A percentile compares a stretch with the other conserved stretches of the same genome.
phyloP scores from a whole-genome alignment of 2,888 invertebrate genomes.

The Noctuana brunneofusca region DNA sequence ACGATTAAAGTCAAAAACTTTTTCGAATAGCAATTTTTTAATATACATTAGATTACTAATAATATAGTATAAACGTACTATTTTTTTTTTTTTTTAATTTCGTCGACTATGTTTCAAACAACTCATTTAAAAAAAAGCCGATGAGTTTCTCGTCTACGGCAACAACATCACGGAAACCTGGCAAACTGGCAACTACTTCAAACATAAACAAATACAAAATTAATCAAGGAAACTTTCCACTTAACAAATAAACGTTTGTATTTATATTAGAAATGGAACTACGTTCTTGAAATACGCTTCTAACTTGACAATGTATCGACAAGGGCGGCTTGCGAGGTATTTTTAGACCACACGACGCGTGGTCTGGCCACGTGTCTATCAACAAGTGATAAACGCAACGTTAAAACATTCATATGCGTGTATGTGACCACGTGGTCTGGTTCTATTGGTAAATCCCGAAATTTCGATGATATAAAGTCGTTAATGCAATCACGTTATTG shows the following conservation, averaged over 20 bases:
- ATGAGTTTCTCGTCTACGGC: too few species aligned
- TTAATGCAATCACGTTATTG: not conserved
- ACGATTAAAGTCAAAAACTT: too few species aligned
- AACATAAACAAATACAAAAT: not conserved
- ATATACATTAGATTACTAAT: too few species aligned
- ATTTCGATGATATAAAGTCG: not conserved
- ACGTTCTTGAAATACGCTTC: slow-evolving; percentile 14
- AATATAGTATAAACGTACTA: too few species aligned
- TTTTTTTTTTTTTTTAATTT: too few species aligned
- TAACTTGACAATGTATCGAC: slow-evolving; percentile 31
- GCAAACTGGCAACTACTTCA: not conserved
- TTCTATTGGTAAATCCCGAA: slow-evolving; percentile 9
- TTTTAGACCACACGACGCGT: slow-evolving; percentile 28
- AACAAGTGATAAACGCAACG: slow-evolving; percentile 31
- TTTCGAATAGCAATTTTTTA: too few species aligned
- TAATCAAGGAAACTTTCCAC: not conserved
- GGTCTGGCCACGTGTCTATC: slow-evolving; percentile 29
- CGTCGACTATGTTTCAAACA: too few species aligned
- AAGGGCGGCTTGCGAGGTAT: slow-evolving; percentile 24
- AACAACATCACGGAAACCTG: too few species aligned
- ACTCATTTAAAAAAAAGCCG: too few species aligned
- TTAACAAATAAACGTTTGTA: slow-evolving; percentile 2
- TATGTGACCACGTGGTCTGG: slow-evolving; percentile 13
- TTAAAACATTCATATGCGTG: not conserved
- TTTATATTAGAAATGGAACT: slow-evolving; percentile 16